These are phyloP conservation scores for Dipodomys merriami DNA, from an alignment of 2,113 vertebrate genomes.

Conservation along the genomic window DNA sequence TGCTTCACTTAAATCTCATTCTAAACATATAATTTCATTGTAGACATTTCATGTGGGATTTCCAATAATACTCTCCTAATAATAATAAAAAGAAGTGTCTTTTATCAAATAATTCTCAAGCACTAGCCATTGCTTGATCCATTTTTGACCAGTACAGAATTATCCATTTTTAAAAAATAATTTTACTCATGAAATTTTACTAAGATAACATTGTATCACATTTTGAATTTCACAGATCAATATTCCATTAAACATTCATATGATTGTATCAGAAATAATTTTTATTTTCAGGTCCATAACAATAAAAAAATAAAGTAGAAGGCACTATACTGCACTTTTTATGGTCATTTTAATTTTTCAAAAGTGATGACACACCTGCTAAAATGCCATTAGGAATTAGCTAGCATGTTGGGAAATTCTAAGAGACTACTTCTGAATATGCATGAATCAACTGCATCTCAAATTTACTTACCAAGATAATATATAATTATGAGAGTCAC, in stretches of 20 bases:
- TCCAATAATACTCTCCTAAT: neutral
- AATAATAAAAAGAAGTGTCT: neutral
- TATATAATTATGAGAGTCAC: neutral
- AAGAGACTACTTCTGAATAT: neutral
- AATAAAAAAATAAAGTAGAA: neutral
- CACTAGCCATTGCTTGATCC: neutral
- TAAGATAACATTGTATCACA: neutral
- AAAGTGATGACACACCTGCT: neutral
- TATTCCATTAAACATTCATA: conserved; percentile 20
- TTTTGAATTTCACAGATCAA: neutral
- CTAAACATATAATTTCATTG: too few relatives aligned
- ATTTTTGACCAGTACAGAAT: neutral
- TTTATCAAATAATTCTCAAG: neutral
- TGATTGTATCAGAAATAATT: neutral
- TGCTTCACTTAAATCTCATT: too few relatives aligned
- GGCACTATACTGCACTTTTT: neutral
- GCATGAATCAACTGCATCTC: neutral
- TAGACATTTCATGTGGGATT: too few relatives aligned
- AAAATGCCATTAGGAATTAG: neutral
- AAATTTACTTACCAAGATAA: neutral
- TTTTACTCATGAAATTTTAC: neutral
- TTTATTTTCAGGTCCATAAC: neutral
- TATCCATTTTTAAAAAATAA: neutral
- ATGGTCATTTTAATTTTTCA: neutral
- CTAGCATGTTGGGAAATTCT: neutral